These are phyloP conservation scores for Sebastes jordani DNA, from an alignment of 2,797 vertebrate species.

Conservation along the genomic window DNA sequence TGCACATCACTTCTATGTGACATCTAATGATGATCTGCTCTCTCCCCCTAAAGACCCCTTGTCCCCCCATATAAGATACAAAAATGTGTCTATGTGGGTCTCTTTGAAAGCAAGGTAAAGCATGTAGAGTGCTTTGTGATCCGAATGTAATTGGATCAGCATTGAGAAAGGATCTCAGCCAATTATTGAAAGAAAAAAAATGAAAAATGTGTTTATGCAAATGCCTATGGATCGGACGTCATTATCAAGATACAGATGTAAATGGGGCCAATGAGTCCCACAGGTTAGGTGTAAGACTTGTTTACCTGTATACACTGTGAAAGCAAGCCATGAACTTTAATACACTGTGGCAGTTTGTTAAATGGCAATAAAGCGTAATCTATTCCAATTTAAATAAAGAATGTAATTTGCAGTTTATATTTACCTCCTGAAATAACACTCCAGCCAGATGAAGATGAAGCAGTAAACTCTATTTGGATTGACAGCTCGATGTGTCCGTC, in stretches of 20 bases:
- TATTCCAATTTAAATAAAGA: background rate
- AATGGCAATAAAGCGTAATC: background rate
- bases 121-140: background rate
- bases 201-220: background rate
- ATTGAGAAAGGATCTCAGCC: background rate
- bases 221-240: background rate
- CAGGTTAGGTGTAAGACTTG: background rate
- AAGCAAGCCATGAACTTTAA: background rate
- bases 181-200: background rate
- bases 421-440: constrained; percentile 6
- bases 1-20: background rate
- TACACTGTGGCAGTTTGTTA: background rate
- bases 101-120: background rate
- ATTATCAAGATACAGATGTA: background rate
- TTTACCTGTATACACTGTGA: background rate
- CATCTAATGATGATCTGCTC: fast-evolving
- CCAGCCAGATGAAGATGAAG: constrained; percentile 7
- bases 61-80: background rate
- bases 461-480: constrained; percentile 32
- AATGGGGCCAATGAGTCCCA: background rate
- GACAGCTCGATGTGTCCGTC: constrained; percentile 44
- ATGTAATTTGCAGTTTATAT: constrained; percentile 6
- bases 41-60: background rate
- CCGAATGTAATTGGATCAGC: background rate
- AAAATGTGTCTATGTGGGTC: background rate